phyloP scores from a whole-genome alignment of 2,888 invertebrate genomes.

The Ctena decussata region DNA sequence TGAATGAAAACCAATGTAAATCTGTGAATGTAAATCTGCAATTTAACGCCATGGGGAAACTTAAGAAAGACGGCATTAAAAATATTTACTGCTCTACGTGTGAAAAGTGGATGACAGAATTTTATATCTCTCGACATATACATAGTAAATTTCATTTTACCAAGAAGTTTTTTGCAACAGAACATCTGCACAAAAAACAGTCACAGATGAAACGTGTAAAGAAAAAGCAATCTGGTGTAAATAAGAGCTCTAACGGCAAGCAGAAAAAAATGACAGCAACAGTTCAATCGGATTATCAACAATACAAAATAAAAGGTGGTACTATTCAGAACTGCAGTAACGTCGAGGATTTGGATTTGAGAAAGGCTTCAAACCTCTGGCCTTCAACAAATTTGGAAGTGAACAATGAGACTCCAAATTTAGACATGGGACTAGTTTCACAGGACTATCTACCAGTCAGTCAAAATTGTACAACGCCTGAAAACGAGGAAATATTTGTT shows the following conservation, averaged over 20 bases:
- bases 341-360: neutral
- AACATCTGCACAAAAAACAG: neutral
- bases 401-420: neutral
- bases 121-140: constrained; percentile 39
- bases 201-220: neutral
- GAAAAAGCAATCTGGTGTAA: neutral
- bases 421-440: neutral
- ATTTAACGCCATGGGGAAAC: neutral
- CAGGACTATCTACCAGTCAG: neutral
- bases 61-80: constrained; percentile 29
- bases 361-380: neutral
- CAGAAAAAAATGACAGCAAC: neutral
- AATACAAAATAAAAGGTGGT: neutral
- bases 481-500: neutral
- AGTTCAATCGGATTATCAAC: neutral
- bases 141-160: constrained; percentile 31
- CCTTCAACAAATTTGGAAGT: neutral
- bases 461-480: neutral
- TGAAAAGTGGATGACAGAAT: constrained; percentile 52
- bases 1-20: neutral
- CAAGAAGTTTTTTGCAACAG: constrained; percentile 7
- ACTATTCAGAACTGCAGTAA: neutral
- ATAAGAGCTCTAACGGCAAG: neutral
- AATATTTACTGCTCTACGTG: constrained; percentile 40
- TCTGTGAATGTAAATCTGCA: neutral